Conservation (phyloP, 2,797 vertebrate genomes). For the Chelonia mydas region DNA sequence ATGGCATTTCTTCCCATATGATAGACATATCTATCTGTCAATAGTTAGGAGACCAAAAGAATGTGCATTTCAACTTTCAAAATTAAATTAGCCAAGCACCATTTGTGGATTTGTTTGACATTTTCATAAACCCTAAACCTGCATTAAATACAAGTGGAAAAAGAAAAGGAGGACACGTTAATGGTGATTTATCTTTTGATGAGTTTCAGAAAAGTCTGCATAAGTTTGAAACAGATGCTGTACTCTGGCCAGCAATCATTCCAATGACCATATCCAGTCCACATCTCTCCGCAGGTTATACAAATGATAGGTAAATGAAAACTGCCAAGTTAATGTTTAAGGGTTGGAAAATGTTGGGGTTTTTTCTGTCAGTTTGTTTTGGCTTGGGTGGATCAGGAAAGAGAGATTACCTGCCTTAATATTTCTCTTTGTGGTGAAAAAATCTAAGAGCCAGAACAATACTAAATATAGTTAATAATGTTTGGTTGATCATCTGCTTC, state of each 20-base stretch:
- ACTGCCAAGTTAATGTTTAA: background rate
- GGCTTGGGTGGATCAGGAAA: background rate
- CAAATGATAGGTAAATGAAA: background rate
- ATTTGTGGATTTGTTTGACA: background rate
- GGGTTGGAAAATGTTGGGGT: background rate
- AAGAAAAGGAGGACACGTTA: background rate
- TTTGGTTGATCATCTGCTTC: background rate
- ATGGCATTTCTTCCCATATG: rapidly evolving
- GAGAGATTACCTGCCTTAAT: background rate
- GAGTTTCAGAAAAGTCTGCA: background rate
- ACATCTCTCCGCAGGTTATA: background rate
- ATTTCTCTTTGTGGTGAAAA: rapidly evolving
- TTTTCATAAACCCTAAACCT: background rate
- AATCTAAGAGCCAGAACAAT: background rate
- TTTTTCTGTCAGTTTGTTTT: background rate
- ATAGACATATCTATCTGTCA: background rate
- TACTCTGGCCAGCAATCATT: background rate
- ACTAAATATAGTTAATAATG: background rate
- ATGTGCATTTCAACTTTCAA: rapidly evolving
- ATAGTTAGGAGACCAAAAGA: background rate
- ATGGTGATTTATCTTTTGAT: constrained; percentile 14
- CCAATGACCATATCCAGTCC: background rate
- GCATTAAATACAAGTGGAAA: background rate
- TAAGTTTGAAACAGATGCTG: background rate
- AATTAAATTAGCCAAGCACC: background rate